Evolutionary conservation across 2,113 vertebrate genomes (phyloP).

Genomic region (Calypte anna): DNA sequence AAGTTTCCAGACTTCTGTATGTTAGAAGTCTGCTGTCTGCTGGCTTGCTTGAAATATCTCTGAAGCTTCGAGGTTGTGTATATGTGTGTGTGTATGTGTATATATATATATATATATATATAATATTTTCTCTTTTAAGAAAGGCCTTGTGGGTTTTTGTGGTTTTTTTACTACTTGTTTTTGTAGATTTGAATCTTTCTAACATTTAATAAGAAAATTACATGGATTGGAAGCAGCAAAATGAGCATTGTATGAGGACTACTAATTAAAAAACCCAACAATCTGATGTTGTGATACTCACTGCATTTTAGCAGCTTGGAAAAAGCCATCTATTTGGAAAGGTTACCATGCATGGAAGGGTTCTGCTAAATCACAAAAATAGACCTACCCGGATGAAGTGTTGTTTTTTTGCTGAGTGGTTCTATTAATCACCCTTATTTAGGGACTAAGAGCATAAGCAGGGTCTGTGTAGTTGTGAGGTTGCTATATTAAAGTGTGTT

Average conservation of each 20-base stretch:
- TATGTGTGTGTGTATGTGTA: background rate
- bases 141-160: background rate
- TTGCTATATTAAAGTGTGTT: background rate
- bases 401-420: background rate
- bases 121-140: background rate
- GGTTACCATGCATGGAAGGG: background rate
- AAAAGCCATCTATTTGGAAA: background rate
- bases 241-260: background rate
- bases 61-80: background rate
- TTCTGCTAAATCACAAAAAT: background rate
- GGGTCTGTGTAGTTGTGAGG: background rate
- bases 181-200: background rate
- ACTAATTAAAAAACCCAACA: accelerated
- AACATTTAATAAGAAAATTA: background rate
- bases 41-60: background rate
- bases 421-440: constrained; percentile 3
- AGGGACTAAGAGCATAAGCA: background rate
- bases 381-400: background rate
- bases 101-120: too few species aligned
- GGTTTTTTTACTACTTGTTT: background rate
- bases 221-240: background rate
- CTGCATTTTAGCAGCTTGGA: background rate
- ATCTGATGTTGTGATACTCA: background rate
- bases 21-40: background rate
- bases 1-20: too few species aligned